Conservation (phyloP, 92 coral and sea anemone genomes). For the Ricordea florida region DNA sequence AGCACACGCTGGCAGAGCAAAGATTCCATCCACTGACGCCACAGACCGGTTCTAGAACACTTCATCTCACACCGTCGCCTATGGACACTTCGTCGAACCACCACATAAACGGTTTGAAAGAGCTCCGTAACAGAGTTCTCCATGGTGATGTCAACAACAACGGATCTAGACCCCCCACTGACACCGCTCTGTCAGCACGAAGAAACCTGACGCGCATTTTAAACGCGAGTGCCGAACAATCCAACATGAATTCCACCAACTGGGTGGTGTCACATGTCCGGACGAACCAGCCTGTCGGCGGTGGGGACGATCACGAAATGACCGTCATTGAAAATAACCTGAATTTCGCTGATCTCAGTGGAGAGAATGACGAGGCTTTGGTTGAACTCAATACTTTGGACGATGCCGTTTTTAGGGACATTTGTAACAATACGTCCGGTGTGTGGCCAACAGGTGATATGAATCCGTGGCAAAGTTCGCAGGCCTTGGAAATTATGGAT, state of each 20-base stretch:
- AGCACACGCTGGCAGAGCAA: slow-evolving; percentile 75
- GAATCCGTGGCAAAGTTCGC: slow-evolving; percentile 56
- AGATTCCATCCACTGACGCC: slow-evolving; percentile 97
- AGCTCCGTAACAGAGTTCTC: slow-evolving; percentile 91
- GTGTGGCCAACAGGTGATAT: slow-evolving; percentile 89
- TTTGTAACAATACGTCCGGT: slow-evolving; percentile 91
- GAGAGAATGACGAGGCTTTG: slow-evolving; percentile 72
- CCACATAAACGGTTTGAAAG: slow-evolving; percentile 89
- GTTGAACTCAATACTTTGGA: slow-evolving; percentile 81
- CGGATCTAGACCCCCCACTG: slow-evolving; percentile 80
- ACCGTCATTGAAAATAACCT: slow-evolving; percentile 77
- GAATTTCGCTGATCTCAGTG: slow-evolving; percentile 81
- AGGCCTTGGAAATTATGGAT: slow-evolving; percentile 87
- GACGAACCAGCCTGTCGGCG: slow-evolving; percentile 40
- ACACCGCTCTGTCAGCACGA: slow-evolving; percentile 81
- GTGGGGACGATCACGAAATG: slow-evolving; percentile 89
- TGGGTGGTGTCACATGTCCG: slow-evolving; percentile 45
- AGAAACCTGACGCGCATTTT: slow-evolving; percentile 85
- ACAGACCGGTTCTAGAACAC: slow-evolving; percentile 84
- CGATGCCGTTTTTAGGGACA: slow-evolving; percentile 87
- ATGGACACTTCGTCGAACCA: slow-evolving; percentile 79
- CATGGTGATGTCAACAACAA: slow-evolving; percentile 98
- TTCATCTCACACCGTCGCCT: slow-evolving; percentile 81
- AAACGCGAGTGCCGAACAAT: slow-evolving; percentile 76
- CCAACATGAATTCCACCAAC: slow-evolving; percentile 49